Base-by-base conservation (phyloP, 2,888 invertebrate species). In the Nomada flava region DNA sequence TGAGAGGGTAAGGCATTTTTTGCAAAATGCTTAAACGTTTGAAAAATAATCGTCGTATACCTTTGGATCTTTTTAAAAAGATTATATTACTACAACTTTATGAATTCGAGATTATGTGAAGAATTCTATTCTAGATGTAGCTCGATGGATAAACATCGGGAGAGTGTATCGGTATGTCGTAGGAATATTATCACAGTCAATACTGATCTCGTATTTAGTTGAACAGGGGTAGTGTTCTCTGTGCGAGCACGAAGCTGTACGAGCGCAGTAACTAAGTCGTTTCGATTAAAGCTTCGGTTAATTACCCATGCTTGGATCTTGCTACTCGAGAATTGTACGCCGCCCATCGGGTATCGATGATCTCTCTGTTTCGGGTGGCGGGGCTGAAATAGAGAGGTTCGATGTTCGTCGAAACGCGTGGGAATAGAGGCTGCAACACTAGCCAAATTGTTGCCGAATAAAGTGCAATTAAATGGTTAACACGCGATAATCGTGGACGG, bases 241-340 rank as follows among this genome's bases (percentile, higher is more conserved):
- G 44, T 13, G 36, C 18, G 20, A 26, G 26, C 23, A n/a, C 47
- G 50, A 50, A 60, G 60, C 36, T 57, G 42, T 64, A 73, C 71
- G 50, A 64, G 42, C 62, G 50, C 47, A 47, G 64, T 57, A 76
- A 76, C 63, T 57, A 73, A 73, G 63, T 76, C 74, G 57, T 73
- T 72, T 64, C 63, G 36, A 76, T 76, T 76, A 76, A 64, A 64
- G 47, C 75, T 10, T 13, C 26, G 47, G 63, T 64, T 64, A 76
- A 74, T 74, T 76, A 64, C 50, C 64, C 64, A 9, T 59, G 60
- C 42, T 15, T 26, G 57, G 36, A 74, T 59, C 57, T 26, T n/a
- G 55, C 36, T 23, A 23, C 42, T 60, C 15, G n/a, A 52, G 42
- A 50, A 67, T 57, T 26, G 23, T 23, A n/a, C 23, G 23, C 50